Percentiles rank a stretch among this genome's conserved stretches.
Evolutionary conservation across 2,797 vertebrate species (phyloP).

Genomic region (Oreochromis grahami): DNA sequence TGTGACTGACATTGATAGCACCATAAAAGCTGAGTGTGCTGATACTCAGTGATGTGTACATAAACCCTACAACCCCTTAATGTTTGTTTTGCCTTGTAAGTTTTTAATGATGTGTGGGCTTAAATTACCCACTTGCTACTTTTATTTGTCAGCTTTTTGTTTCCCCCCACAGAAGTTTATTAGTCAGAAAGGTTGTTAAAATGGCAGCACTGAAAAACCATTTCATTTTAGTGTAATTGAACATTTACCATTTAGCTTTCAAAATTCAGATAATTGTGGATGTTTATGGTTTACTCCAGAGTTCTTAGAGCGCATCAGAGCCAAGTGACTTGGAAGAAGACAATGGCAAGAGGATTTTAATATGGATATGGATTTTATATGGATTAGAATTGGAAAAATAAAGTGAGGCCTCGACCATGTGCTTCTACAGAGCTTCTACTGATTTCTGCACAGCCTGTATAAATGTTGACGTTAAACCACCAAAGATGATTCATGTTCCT

Average conservation of each 20-base stretch:
- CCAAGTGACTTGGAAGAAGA: slow-evolving; percentile 33
- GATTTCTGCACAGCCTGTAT: slow-evolving; percentile 4
- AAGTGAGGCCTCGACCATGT: background rate
- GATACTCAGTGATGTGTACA: slow-evolving; percentile 17
- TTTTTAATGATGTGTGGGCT: slow-evolving; percentile 15
- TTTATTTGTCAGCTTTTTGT: background rate
- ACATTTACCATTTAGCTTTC: slow-evolving; percentile 3
- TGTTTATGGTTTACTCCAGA: background rate
- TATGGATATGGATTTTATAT: background rate
- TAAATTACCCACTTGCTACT: background rate
- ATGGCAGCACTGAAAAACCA: background rate
- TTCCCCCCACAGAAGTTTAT: background rate
- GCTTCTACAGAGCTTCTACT: slow-evolving; percentile 30
- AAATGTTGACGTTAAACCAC: background rate
- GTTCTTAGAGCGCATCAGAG: slow-evolving; percentile 32
- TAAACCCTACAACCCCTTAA: background rate
- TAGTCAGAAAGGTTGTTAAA: background rate
- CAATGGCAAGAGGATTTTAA: slow-evolving; percentile 28
- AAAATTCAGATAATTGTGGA: background rate
- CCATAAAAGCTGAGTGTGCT: slow-evolving; percentile 61
- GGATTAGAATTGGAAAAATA: slow-evolving; percentile 53
- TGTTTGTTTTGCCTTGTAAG: slow-evolving; percentile 19
- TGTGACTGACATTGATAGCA: slow-evolving; percentile 56
- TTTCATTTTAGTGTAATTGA: background rate
- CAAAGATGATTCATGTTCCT: background rate